These are phyloP conservation scores for Proisotoma minuta DNA, from an alignment of 2,888 invertebrate species.

Conservation along the genomic window DNA sequence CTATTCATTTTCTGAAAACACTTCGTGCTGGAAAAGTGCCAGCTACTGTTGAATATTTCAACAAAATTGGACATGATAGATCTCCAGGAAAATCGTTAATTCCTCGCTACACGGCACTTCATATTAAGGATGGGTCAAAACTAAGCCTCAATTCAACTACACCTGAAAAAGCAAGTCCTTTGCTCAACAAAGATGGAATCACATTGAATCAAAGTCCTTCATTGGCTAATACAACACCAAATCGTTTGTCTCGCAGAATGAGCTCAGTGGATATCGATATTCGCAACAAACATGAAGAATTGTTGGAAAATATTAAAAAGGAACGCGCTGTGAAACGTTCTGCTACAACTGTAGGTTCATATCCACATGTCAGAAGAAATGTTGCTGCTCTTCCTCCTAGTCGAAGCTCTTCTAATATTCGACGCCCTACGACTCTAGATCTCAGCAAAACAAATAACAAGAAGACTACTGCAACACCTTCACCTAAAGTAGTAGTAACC, in stretches of 20 bases:
- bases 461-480: too few relatives aligned
- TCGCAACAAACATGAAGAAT: conserved; percentile 7
- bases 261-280: conserved; percentile 11
- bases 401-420: neutral
- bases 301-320: conserved; percentile 15
- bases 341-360: conserved; percentile 10
- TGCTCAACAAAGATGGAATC: neutral
- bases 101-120: conserved; percentile 34
- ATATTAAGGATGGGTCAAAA: conserved; percentile 14
- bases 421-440: neutral
- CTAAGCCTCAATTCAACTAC: neutral
- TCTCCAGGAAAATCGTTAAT: conserved; percentile 33
- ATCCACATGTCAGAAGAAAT: neutral
- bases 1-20: conserved; percentile 38
- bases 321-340: conserved; percentile 12
- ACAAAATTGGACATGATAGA: conserved; percentile 52
- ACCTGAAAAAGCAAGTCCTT: neutral
- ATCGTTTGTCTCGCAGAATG: conserved; percentile 1
- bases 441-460: too few relatives aligned
- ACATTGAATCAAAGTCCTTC: neutral
- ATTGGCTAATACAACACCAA: neutral
- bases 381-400: neutral
- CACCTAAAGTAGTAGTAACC: too few relatives aligned
- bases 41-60: conserved; percentile 72
- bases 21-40: conserved; percentile 72